phyloP scores from a whole-genome alignment of 2,113 vertebrate genomes.

The Brachypodius melanocephalos region DNA sequence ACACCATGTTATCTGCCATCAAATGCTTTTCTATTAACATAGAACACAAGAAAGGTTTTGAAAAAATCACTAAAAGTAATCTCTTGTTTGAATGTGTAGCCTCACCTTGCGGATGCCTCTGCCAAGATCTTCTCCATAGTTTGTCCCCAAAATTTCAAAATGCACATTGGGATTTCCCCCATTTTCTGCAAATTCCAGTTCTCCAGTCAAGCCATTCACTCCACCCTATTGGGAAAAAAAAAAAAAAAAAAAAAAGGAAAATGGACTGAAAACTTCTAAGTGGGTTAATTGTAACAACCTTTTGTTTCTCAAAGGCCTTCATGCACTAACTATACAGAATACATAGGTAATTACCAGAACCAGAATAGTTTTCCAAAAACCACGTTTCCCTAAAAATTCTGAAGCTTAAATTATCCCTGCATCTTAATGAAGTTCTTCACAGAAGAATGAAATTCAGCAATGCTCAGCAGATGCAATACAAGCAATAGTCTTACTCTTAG shows the following conservation, averaged over 20 bases:
- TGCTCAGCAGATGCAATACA: background rate
- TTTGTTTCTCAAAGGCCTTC: background rate
- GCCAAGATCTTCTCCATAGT: slow-evolving; percentile 94
- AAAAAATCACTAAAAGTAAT: background rate
- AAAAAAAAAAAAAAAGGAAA: background rate
- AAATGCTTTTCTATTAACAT: background rate
- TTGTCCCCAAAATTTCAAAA: slow-evolving; percentile 98
- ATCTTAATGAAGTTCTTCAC: background rate
- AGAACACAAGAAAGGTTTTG: background rate
- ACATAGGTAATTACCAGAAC: background rate
- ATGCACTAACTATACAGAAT: background rate
- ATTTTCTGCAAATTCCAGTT: slow-evolving; percentile 92
- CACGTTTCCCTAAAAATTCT: background rate
- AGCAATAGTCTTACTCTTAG: background rate
- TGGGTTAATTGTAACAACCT: background rate
- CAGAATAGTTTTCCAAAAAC: background rate
- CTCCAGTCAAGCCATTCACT: slow-evolving; percentile 90
- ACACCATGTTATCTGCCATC: rapidly evolving
- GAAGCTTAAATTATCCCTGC: background rate
- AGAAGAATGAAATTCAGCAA: background rate
- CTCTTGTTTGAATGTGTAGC: background rate
- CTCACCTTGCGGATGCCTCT: slow-evolving; percentile 93
- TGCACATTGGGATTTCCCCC: slow-evolving; percentile 94
- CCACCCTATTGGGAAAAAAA: slow-evolving; percentile 75
- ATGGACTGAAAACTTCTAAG: background rate